Conservation (phyloP, 2,113 vertebrate genomes). For the Rhinogobius similis region DNA sequence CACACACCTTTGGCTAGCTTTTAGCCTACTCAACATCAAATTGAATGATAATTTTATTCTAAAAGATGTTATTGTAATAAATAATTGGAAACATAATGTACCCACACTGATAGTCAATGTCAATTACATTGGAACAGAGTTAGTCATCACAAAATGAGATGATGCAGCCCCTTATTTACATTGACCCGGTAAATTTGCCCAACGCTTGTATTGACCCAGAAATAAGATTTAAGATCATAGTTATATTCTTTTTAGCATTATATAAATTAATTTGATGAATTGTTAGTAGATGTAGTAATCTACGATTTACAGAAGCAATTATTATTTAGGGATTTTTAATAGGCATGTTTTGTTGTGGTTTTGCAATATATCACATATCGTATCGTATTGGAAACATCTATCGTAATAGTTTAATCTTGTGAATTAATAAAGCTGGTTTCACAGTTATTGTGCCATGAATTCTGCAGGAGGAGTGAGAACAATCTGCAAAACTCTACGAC, state of each 20-base stretch:
- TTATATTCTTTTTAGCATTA: background rate
- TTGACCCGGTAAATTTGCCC: background rate
- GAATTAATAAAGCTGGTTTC: too few species aligned
- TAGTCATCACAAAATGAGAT: constrained; percentile 10
- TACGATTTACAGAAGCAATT: background rate
- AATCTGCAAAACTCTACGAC: too few species aligned
- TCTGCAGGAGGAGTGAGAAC: too few species aligned
- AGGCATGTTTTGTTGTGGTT: background rate
- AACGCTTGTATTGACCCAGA: background rate
- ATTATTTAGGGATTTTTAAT: background rate
- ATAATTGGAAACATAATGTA: background rate
- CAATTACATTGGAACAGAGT: constrained; percentile 16
- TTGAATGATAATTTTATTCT: background rate
- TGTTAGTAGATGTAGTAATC: background rate
- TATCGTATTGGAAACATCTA: too few species aligned
- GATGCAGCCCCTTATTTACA: constrained; percentile 9
- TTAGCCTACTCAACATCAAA: background rate
- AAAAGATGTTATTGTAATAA: background rate
- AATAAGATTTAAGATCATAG: too few species aligned
- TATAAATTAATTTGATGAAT: background rate
- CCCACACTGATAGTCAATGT: background rate
- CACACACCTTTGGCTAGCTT: constrained; percentile 24
- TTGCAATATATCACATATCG: too few species aligned
- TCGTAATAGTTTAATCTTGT: too few species aligned
- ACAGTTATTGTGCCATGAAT: too few species aligned